Evolutionary conservation across 2,797 vertebrate genomes (phyloP), one percentile per base, ranked within the genome.

Genomic region (Galago senegalensis): DNA sequence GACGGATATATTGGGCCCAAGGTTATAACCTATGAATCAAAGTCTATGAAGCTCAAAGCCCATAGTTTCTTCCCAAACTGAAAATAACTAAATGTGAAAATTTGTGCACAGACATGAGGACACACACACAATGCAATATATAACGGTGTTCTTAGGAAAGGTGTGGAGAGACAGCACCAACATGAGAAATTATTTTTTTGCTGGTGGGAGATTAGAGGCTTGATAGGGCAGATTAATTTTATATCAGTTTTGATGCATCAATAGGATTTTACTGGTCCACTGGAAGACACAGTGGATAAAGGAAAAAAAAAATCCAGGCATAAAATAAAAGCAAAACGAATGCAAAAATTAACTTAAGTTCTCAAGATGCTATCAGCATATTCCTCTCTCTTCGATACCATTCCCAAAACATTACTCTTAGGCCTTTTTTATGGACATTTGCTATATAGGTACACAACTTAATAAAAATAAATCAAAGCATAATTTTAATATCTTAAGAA

Each of bases 391-490:
- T 91, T 91, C n/a, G 67, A 29, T 23, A 61, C 13, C 20, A n/a
- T 40, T 77, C 65, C 60, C 46, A 67, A 95, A 91, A 83, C 67
- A 58, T 56, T 75, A 34, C 20, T 60, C 27, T 69, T 20, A 69
- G 25, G 9, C 17, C 31, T 21, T 72, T 72, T 60, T 43, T 80
- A 23, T 94, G 91, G 18, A n/a, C 10, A 82, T 56, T 87, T 86
- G 31, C 69, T 69, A 60, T 58, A 43, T 13, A 79, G 10, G 12
- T 8, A 43, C 5, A 87, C 27, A 91, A 92, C 76, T 65, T 27
- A 80, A 94, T 65, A 96, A 84, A 70, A n/a, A 34, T 3, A 93
- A 49, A 83, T 37, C 43, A 87, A 94, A 83, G 12, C 21, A 82
- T 2, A 61, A 46, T 58, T 89, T 11, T 67, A 92, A 25, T 40